Evolutionary conservation across 2,888 invertebrate species (phyloP).

Genomic region (Julus scandinavius): DNA sequence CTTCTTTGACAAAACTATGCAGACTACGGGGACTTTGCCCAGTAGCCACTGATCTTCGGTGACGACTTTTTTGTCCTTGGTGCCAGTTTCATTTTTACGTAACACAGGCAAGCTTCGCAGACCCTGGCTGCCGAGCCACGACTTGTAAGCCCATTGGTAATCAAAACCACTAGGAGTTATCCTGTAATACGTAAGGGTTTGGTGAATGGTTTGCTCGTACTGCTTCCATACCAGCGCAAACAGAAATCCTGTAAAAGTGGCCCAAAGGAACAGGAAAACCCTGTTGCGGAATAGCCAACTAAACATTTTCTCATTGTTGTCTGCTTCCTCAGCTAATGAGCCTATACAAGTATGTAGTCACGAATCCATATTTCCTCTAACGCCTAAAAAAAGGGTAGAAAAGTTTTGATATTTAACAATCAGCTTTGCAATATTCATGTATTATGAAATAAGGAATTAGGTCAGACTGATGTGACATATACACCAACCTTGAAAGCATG

Average conservation of each 20-base stretch:
- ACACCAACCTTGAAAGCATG: too few relatives aligned
- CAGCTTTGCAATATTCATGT: too few relatives aligned
- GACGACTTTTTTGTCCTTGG: not conserved
- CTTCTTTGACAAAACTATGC: constrained; percentile 60
- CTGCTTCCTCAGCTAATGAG: too few relatives aligned
- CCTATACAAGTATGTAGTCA: too few relatives aligned
- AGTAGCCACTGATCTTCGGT: constrained; percentile 58
- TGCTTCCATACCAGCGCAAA: constrained; percentile 61
- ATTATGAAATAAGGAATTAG: too few relatives aligned
- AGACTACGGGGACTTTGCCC: constrained; percentile 59
- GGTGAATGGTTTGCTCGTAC: constrained; percentile 60
- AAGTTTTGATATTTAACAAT: too few relatives aligned
- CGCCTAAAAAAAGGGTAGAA: too few relatives aligned
- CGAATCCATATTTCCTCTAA: too few relatives aligned
- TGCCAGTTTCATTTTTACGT: constrained; percentile 55
- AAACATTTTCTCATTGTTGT: constrained; percentile 51
- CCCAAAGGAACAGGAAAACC: constrained; percentile 59
- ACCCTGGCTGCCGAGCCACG: constrained; percentile 59
- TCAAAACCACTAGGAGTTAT: constrained; percentile 56
- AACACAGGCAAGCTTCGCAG: constrained; percentile 53
- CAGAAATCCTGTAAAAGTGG: constrained; percentile 60
- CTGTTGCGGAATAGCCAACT: constrained; percentile 56
- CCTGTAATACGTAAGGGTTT: constrained; percentile 58
- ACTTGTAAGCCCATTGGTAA: constrained; percentile 58
- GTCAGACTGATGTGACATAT: too few relatives aligned